These are phyloP conservation scores for Drosophila sucinea DNA, from an alignment of 1,140 invertebrate species.

Conservation along the genomic window DNA sequence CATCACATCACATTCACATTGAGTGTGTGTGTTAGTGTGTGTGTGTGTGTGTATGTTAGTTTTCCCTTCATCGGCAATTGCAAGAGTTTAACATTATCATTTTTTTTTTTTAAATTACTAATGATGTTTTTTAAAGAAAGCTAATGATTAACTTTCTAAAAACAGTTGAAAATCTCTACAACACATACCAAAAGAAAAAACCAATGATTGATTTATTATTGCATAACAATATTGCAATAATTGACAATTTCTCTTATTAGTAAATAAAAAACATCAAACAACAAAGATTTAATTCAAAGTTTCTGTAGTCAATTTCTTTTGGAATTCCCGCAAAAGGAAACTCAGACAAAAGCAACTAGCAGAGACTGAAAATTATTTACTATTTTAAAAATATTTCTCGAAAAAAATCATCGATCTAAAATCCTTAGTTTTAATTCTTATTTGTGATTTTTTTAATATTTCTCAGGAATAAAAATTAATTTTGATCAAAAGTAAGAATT, in stretches of 20 bases:
- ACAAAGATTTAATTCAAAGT: too few relatives aligned
- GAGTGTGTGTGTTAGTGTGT: background rate
- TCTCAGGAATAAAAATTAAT: too few relatives aligned
- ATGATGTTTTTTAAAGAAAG: background rate
- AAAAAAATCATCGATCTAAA: too few relatives aligned
- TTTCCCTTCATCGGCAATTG: background rate
- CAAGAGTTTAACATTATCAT: background rate
- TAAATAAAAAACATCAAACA: too few relatives aligned
- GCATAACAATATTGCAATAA: background rate
- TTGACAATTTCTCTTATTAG: slow-evolving; percentile 1
- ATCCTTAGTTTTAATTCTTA: too few relatives aligned
- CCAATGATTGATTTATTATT: background rate
- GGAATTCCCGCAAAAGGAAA: too few relatives aligned
- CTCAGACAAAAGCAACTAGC: too few relatives aligned
- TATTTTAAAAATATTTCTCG: too few relatives aligned
- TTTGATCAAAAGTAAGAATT: too few relatives aligned
- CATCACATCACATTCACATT: background rate
- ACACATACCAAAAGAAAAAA: background rate
- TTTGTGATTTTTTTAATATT: too few relatives aligned
- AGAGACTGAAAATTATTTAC: too few relatives aligned
- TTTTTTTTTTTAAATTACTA: background rate
- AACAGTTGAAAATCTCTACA: background rate
- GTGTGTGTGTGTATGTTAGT: background rate
- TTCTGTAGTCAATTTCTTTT: too few relatives aligned
- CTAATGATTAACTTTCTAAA: slow-evolving; percentile 7